phyloP scores from a whole-genome alignment of 2,113 vertebrate genomes.

The Mus spicilegus region DNA sequence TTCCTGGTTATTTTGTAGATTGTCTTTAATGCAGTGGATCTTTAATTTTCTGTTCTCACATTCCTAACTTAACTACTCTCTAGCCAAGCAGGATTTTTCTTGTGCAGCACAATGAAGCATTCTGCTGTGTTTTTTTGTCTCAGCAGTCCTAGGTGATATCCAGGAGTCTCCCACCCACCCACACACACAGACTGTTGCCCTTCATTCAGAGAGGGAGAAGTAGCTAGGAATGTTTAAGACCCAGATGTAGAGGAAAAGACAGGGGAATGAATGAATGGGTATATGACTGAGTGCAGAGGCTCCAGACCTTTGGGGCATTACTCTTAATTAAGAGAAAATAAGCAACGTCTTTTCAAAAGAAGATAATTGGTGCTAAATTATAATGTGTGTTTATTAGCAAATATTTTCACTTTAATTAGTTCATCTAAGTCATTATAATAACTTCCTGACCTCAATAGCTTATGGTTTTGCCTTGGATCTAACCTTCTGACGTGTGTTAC shows the following conservation, averaged over 20 bases:
- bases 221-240: neutral
- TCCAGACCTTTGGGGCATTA: neutral
- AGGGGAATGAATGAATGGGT: neutral
- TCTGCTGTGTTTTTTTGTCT: neutral
- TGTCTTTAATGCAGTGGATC: neutral
- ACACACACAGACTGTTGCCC: neutral
- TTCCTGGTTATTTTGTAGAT: neutral
- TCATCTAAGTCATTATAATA: constrained; percentile 1
- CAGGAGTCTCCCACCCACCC: neutral
- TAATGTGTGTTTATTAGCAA: constrained; percentile 4
- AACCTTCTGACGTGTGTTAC: neutral
- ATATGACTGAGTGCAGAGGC: neutral
- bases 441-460: neutral
- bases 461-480: constrained; percentile 5
- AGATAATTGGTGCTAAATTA: constrained; percentile 11
- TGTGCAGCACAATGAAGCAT: neutral
- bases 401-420: constrained; percentile 33
- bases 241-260: neutral
- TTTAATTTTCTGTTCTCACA: constrained; percentile 34
- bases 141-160: neutral
- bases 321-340: neutral
- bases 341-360: neutral
- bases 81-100: neutral
- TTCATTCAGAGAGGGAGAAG: neutral
- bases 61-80: constrained; percentile 39